Base-by-base conservation (phyloP, 2,888 invertebrate species). In the Zeuzera pyrina region DNA sequence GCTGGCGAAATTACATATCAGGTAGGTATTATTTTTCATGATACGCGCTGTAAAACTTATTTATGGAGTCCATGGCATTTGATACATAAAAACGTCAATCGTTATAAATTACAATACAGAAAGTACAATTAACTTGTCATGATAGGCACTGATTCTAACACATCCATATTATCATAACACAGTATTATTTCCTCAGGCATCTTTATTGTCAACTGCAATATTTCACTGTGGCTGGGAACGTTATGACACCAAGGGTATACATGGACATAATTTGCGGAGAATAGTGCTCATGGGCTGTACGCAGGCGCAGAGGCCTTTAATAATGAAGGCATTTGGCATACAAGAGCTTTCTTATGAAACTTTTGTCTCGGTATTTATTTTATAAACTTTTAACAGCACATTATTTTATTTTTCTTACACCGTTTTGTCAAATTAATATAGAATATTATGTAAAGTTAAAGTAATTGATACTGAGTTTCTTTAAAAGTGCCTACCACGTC, bases 301-400 rank as follows among this genome's bases (percentile, higher is more conserved):
- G n/a, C 72, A 78, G 41, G 71, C 84, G 14, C 78, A 84, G 41
- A 74, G 73, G 26, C 76, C 84, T 1, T 56, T 83, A 2, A 54
- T 78, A 15, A 57, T 85, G 2, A 84, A 81, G 39, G 84, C 85
- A 2, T 85, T 83, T 31, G 78, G 77, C 2, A 67, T 79, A 27
- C 71, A 76, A 35, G 76, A 78, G 35, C 51, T 83, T 32, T 81
- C 83, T 0, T 81, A 79, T 39, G 63, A 48, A 32, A 77, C 78
- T 8, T 81, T 79, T 46, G 77, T 79, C 7, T 76, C 73, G 33
- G 79, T 79, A 53, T 65, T 66, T 48, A 23, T 16, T 33, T n/a
- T n/a, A n/a, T n/a, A n/a, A n/a, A n/a, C n/a, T n/a, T n/a, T 34
- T n/a, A n/a, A n/a, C n/a, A n/a, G n/a, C n/a, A n/a, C n/a, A 30